Evolutionary conservation across 2,113 vertebrate species (phyloP), one percentile per base, ranked within the genome.

Genomic region (Siniperca knerii): DNA sequence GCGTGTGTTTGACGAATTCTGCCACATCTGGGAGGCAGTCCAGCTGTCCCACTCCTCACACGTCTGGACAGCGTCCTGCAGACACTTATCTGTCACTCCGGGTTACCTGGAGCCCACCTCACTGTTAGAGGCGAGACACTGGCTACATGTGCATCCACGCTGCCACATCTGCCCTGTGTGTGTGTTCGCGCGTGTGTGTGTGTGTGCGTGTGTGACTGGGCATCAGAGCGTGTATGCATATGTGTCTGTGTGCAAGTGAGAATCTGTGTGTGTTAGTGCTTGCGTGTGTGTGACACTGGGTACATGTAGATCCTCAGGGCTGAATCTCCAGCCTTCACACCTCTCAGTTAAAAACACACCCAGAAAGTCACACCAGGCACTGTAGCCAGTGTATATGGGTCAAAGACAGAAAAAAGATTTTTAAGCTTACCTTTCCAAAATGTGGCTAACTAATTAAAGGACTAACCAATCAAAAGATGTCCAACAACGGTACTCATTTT

Each of bases 21-120:
- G 85, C 88, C 92, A 90, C 92, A 93, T 93, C 92, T 92, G 90
- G 91, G 79, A 79, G 80, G 85, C 76, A 25, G 84, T 78, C 66
- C 84, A 90, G 93, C 85, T 90, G 93, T 90, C 82, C 40, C 57
- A 10, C 70, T 73, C 89, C 76, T 89, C 87, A 81, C 81, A 58
- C 50, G 83, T 85, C 89, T 90, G 86, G 80, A 76, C 83, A 62
- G 82, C 78, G 50, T 90, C 87, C 87, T 82, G 88, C 85, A 86
- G 82, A 93, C 83, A 83, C 83, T 83, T 64, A 50, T 84, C 92
- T 95, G 93, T 95, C 94, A 92, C 85, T 88, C 78, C 18, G 21
- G 87, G 77, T 94, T 94, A 94, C 94, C 92, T 91, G 90, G 62
- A 75, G 92, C 82, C 75, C 92, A 88, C 89, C 92, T 89, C 92